These are phyloP conservation scores for Mormyrops boulengeri DNA, from an alignment of 2,797 vertebrate genomes.

Conservation along the genomic window DNA sequence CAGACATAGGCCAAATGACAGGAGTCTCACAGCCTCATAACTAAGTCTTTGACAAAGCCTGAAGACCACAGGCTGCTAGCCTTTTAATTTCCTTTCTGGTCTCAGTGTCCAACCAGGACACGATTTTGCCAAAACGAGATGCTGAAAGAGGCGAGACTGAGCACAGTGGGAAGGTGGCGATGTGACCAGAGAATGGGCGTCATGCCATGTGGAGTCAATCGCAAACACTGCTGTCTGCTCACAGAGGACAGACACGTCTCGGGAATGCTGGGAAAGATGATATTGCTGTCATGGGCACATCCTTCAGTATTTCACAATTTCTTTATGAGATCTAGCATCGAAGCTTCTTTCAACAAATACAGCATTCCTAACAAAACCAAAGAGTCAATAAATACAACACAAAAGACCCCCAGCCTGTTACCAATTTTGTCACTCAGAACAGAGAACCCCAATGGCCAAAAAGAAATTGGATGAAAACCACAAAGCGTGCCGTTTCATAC, in stretches of 20 bases:
- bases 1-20: not conserved
- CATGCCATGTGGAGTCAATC: not conserved
- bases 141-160: not conserved
- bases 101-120: not conserved
- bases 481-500: not conserved
- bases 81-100: not conserved
- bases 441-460: not conserved
- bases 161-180: not conserved
- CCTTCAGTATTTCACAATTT: not conserved
- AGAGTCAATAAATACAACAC: not conserved
- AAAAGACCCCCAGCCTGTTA: not conserved
- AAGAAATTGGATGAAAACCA: not conserved
- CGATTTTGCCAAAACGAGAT: not conserved
- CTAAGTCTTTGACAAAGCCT: not conserved
- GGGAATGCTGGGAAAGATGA: not conserved
- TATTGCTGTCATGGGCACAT: not conserved
- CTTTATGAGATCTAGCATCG: not conserved
- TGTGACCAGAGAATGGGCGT: not conserved
- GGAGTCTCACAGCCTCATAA: not conserved
- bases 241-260: not conserved
- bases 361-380: not conserved
- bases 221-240: not conserved
- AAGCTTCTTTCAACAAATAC: not conserved
- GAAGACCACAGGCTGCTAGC: not conserved
- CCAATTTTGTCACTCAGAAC: not conserved